Evolutionary conservation across 2,888 invertebrate genomes (phyloP).

Genomic region (Eupsilia transversa): DNA sequence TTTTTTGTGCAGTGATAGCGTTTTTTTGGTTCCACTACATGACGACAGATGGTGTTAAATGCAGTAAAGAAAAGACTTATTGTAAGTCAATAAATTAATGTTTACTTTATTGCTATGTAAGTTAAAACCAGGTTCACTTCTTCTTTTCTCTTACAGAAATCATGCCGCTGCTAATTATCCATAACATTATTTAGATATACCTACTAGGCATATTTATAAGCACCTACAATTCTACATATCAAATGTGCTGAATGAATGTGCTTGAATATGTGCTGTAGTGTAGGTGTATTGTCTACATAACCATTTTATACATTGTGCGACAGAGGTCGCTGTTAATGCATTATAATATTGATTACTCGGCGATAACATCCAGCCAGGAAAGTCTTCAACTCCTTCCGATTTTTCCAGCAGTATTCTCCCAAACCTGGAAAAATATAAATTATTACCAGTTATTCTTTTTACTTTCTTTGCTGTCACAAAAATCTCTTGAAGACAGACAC

Average conservation of each 20-base stretch:
- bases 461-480: not conserved
- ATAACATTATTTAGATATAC: no score
- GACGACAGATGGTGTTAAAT: no score
- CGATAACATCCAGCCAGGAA: conserved; percentile 66
- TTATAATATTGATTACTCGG: conserved; percentile 69
- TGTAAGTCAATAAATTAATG: no score
- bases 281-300: not conserved
- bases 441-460: not conserved
- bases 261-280: not conserved
- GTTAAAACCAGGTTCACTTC: no score
- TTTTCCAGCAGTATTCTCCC: conserved; percentile 85
- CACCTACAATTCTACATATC: not conserved
- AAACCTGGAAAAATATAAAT: conserved; percentile 77
- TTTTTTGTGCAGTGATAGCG: no score
- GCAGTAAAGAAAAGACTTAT: no score
- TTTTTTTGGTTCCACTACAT: no score
- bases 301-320: not conserved
- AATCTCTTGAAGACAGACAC: not conserved
- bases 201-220: no score
- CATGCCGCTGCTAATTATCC: not conserved
- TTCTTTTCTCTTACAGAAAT: no score
- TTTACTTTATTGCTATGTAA: no score
- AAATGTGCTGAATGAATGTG: no score
- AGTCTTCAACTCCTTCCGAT: conserved; percentile 73
- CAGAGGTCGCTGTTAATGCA: conserved; percentile 41